Conservation (phyloP, 1,140 invertebrate genomes). For the Druon quercuslanigerum region DNA sequence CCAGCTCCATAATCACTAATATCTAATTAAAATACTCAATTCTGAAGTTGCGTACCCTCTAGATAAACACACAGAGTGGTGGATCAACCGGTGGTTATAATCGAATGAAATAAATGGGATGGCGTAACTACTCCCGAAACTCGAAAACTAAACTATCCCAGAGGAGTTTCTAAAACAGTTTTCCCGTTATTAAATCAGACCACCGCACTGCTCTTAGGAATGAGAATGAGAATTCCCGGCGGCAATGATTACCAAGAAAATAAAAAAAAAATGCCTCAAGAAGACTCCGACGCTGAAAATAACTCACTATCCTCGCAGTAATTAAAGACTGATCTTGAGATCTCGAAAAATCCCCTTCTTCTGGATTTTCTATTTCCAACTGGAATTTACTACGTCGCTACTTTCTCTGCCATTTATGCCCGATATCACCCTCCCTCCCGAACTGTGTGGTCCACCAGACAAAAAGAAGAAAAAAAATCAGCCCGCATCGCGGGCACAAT, state of each 20-base stretch:
- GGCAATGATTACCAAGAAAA: not conserved
- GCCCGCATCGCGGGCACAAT: too few species aligned
- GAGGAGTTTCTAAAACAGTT: conserved; percentile 10
- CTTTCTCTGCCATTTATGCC: conserved; percentile 15
- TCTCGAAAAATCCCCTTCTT: not conserved
- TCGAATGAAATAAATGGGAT: not conserved
- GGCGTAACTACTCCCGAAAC: not conserved
- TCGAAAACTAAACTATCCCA: conserved; percentile 9
- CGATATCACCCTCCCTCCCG: conserved; percentile 1
- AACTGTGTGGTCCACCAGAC: conserved; percentile 10
- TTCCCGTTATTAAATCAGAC: not conserved
- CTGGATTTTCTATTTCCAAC: conserved; percentile 18
- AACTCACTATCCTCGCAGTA: conserved; percentile 19
- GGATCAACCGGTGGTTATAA: conserved; percentile 11
- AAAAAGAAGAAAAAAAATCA: conserved; percentile 33
- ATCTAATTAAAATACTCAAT: too few species aligned
- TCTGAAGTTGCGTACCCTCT: too few species aligned
- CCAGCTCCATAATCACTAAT: too few species aligned
- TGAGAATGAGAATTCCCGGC: not conserved
- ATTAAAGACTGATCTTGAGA: conserved; percentile 27
- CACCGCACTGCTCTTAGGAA: not conserved
- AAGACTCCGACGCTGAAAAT: conserved; percentile 7
- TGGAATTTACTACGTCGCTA: conserved; percentile 1
- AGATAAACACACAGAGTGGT: not conserved
- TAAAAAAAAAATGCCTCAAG: not conserved